Percentiles rank a stretch among this genome's conserved stretches.
These are phyloP conservation scores for Neosalanx taihuensis DNA, from an alignment of 2,797 vertebrate genomes.

Conservation along the genomic window DNA sequence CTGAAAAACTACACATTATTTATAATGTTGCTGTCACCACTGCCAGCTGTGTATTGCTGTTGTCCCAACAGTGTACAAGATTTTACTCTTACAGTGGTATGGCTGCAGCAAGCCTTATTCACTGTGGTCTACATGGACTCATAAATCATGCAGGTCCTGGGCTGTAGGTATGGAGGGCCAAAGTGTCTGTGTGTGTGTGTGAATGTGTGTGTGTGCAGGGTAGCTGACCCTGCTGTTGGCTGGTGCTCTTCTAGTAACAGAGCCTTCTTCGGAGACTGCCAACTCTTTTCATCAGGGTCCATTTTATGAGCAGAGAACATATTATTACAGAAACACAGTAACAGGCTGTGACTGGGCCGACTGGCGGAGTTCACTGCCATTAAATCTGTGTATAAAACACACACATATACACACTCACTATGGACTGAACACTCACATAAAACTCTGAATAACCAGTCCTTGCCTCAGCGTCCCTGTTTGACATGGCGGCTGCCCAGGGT, in stretches of 20 bases:
- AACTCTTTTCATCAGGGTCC: slow-evolving; percentile 65
- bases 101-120: slow-evolving; percentile 32
- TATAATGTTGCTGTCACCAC: slow-evolving; percentile 21
- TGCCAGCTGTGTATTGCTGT: slow-evolving; percentile 28
- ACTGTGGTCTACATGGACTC: slow-evolving; percentile 27
- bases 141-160: neutral
- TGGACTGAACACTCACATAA: slow-evolving; percentile 34
- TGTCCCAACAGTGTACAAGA: slow-evolving; percentile 11
- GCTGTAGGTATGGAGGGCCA: slow-evolving; percentile 7
- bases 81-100: slow-evolving; percentile 26
- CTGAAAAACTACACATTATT: neutral
- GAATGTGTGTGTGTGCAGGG: slow-evolving; percentile 30
- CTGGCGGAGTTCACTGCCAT: slow-evolving; percentile 50
- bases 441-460: slow-evolving; percentile 46
- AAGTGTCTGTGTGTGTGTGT: slow-evolving; percentile 7
- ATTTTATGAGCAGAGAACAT: slow-evolving; percentile 62
- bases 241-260: slow-evolving; percentile 52
- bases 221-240: slow-evolving; percentile 56
- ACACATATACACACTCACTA: neutral
- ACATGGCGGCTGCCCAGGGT: slow-evolving; percentile 53
- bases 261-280: slow-evolving; percentile 44
- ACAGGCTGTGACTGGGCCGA: slow-evolving; percentile 55
- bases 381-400: slow-evolving; percentile 49
- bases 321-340: slow-evolving; percentile 69
- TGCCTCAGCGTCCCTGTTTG: slow-evolving; percentile 53